phyloP scores from a whole-genome alignment of 2,113 vertebrate genomes.

The Sclerurus mexicanus region DNA sequence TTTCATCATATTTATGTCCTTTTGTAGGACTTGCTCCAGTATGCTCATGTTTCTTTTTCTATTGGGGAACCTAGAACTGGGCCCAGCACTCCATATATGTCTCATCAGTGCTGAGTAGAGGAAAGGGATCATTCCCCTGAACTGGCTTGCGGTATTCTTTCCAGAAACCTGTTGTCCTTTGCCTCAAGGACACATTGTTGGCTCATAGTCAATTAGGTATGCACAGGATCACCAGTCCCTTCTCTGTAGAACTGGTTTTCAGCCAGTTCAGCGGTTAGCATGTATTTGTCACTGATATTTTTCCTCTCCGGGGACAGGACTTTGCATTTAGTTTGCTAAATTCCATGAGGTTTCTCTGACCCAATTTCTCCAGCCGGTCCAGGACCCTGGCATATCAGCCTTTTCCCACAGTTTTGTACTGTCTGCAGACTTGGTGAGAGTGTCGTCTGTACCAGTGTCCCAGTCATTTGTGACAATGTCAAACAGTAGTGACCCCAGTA shows the following conservation, averaged over 20 bases:
- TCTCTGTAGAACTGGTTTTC: neutral
- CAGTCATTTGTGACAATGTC: neutral
- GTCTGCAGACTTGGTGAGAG: neutral
- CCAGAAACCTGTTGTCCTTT: neutral
- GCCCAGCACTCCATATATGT: rapidly evolving
- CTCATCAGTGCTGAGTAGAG: neutral
- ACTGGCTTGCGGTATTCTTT: neutral
- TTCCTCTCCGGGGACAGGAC: neutral
- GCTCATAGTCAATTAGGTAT: neutral
- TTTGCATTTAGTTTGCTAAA: neutral
- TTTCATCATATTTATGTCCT: neutral
- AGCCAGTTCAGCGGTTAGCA: neutral
- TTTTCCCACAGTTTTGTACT: neutral
- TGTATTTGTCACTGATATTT: neutral
- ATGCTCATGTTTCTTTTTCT: neutral
- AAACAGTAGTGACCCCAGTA: neutral
- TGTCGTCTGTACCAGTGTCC: neutral
- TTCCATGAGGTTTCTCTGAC: neutral
- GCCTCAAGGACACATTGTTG: neutral
- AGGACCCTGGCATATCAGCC: neutral
- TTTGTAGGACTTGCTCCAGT: neutral
- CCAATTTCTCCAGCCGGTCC: neutral
- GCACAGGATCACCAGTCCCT: neutral
- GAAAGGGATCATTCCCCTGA: neutral
- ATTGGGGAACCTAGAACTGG: neutral